Conservation (phyloP, 2,797 vertebrate species). For the Manis crassicaudata region DNA sequence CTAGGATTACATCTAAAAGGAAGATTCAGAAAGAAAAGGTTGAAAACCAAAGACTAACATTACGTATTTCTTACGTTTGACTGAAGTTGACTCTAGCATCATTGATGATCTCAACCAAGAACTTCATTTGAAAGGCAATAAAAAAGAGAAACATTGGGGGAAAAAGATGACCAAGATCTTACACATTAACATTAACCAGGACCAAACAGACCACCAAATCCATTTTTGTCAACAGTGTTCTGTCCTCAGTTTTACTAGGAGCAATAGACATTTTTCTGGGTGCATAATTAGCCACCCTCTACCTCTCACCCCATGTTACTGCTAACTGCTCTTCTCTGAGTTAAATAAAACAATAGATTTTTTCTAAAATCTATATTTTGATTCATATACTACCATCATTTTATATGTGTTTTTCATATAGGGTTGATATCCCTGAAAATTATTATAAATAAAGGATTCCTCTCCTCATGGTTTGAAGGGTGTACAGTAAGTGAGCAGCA, state of each 20-base stretch:
- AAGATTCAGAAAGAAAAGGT: not conserved
- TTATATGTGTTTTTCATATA: not conserved
- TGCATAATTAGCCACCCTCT: not conserved
- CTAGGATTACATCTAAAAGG: not conserved
- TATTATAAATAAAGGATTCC: not conserved
- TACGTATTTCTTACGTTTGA: not conserved
- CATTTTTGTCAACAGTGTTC: not conserved
- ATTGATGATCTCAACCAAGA: not conserved
- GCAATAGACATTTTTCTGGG: not conserved
- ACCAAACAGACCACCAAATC: not conserved
- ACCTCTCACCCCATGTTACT: not conserved
- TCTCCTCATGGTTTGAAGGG: not conserved
- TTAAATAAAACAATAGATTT: not conserved
- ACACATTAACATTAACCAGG: not conserved
- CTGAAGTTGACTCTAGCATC: not conserved
- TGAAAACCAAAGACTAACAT: not conserved
- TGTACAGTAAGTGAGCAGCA: not conserved
- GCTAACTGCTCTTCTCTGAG: not conserved
- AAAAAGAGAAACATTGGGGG: not conserved
- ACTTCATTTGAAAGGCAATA: not conserved
- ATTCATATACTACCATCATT: not conserved
- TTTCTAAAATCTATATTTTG: not conserved
- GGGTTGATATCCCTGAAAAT: not conserved
- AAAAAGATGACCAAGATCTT: not conserved
- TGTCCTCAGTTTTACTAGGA: not conserved